Conservation (phyloP, 1,140 invertebrate species). For the Condylostylus longicornis region DNA sequence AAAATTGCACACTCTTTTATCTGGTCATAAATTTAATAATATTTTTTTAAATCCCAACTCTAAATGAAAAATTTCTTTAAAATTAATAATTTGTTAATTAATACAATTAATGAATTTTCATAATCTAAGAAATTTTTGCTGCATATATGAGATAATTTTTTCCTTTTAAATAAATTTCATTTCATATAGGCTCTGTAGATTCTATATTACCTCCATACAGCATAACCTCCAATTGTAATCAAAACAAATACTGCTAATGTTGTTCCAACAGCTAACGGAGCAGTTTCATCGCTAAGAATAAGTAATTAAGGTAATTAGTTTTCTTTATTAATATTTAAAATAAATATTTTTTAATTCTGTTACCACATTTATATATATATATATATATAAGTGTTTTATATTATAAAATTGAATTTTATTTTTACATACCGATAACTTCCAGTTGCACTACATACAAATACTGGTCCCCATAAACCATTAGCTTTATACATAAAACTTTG, state of each 20-base stretch:
- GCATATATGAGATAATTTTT: too few species aligned
- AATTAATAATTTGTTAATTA: not conserved
- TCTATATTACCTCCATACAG: constrained; percentile 42
- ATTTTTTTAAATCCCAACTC: not conserved
- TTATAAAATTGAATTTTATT: too few species aligned
- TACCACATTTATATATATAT: too few species aligned
- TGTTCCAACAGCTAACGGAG: constrained; percentile 75
- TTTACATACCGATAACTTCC: constrained; percentile 32
- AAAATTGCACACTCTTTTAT: too few species aligned
- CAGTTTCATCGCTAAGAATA: constrained; percentile 79
- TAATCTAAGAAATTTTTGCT: not conserved
- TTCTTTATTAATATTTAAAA: constrained; percentile 6
- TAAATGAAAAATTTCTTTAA: not conserved
- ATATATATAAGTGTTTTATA: not conserved
- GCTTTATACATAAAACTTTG: constrained; percentile 46
- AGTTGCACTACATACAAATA: constrained; percentile 39
- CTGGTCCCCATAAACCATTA: constrained; percentile 38
- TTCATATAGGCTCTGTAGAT: too few species aligned
- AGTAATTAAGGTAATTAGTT: too few species aligned
- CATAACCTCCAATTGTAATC: constrained; percentile 66
- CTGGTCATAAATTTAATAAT: constrained; percentile 1
- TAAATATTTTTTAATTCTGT: too few species aligned
- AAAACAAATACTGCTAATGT: constrained; percentile 65
- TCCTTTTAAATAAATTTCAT: not conserved
- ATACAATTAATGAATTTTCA: not conserved